Evolutionary conservation across 2,888 invertebrate genomes (phyloP), one percentile per base, ranked within the genome.

Genomic region (Cheilosia pagana): DNA sequence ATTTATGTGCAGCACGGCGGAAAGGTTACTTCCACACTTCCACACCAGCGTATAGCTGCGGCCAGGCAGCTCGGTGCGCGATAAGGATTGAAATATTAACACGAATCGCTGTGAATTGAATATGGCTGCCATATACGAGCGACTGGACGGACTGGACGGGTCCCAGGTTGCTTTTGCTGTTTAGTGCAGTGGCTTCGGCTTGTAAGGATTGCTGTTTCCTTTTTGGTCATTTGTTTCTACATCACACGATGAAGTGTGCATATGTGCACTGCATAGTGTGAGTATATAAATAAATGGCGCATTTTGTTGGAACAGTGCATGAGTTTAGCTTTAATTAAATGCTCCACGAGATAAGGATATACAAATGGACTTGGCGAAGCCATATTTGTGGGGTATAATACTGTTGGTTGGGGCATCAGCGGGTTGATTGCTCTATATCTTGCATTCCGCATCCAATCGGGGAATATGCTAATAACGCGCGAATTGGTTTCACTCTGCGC

Each of bases 11-110:
- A 85, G 45, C 65, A 81, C 79, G 83, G 79, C 79, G 79, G 68
- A 83, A 75, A 83, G 83, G 83, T 83, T 83, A 83, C 83, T 79
- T 83, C 83, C 83, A 83, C 83, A 79, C 83, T 78, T 78, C 75
- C 70, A 79, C 75, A 71, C 70, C 65, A 81, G 63, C 50, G n/a
- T n/a, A n/a, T n/a, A 41, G 63, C 65, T 62, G 31, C 25, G 63
- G 75, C 57, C 72, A 85, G 85, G 85, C 85, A 85, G 87, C 82
- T 79, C 65, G 25, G 76, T 81, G 75, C 76, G 81, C 87, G 87
- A 87, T 87, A 87, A 87, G 87, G 77, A 87, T 87, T 87, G 87
- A 87, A 87, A 87, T 87, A 87, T 87, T 87, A 87, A 87, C 87
- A 87, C 87, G 87, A 87, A 82, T 78, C 63, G 83, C 74, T 81